phyloP scores from a whole-genome alignment of 2,797 vertebrate genomes.

The Steatocranus sp. region DNA sequence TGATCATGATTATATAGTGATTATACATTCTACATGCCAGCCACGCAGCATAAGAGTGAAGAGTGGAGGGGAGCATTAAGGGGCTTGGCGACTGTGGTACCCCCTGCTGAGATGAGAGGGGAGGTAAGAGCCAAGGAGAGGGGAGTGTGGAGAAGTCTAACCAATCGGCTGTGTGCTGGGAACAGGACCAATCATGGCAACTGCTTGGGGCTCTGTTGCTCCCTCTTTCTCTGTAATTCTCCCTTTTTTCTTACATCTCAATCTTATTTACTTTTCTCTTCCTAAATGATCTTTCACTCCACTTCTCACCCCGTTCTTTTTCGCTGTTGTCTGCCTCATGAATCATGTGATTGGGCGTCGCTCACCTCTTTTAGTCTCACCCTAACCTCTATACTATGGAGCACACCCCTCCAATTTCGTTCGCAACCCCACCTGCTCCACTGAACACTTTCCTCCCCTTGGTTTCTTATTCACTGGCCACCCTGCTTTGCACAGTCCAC shows the following conservation, averaged over 20 bases:
- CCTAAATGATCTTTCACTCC: constrained; percentile 17
- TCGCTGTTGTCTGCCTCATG: constrained; percentile 64
- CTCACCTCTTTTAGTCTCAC: not conserved
- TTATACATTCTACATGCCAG: constrained; percentile 68
- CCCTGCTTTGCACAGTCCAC: constrained; percentile 57
- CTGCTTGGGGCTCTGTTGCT: constrained; percentile 79
- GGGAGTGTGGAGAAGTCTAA: constrained; percentile 81
- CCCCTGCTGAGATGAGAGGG: constrained; percentile 86
- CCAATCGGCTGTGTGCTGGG: constrained; percentile 70
- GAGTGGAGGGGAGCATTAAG: constrained; percentile 89
- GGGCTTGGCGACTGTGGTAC: constrained; percentile 88
- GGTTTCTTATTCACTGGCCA: constrained; percentile 35
- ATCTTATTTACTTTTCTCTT: constrained; percentile 49
- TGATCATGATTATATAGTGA: constrained; percentile 66
- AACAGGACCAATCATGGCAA: constrained; percentile 79
- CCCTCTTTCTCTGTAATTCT: constrained; percentile 41
- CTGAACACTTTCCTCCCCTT: not conserved
- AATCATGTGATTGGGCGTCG: constrained; percentile 71
- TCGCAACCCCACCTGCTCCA: not conserved
- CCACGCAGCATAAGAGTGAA: constrained; percentile 76
- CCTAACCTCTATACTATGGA: not conserved
- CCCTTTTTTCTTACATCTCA: constrained; percentile 34
- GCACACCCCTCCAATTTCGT: not conserved
- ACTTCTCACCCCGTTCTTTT: not conserved
- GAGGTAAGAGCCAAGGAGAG: constrained; percentile 93